A percentile compares a stretch with the other conserved stretches of the same genome.
Evolutionary conservation across 2,888 invertebrate species (phyloP).

Genomic region (Sminthurides aquaticus): DNA sequence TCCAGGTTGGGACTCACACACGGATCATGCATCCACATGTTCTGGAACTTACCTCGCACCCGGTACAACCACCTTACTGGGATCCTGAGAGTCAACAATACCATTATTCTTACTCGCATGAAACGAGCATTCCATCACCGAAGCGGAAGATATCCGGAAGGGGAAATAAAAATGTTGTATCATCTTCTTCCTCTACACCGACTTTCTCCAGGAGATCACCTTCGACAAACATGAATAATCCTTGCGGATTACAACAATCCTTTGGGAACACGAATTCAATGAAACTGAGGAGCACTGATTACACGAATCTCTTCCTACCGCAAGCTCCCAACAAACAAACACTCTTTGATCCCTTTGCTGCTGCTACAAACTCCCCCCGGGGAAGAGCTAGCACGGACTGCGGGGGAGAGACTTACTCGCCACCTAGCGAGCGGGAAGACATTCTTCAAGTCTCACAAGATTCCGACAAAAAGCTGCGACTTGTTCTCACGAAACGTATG

Average conservation of each 20-base stretch:
- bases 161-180: not conserved
- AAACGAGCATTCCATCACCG: slow-evolving; percentile 10
- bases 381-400: not conserved
- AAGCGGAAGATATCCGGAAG: not conserved
- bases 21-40: slow-evolving; percentile 15
- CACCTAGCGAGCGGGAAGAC: slow-evolving; percentile 11
- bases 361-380: not conserved
- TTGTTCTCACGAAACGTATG: slow-evolving; percentile 3
- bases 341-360: slow-evolving; percentile 9
- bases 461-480: slow-evolving; percentile 4
- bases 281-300: slow-evolving; percentile 14
- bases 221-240: not conserved
- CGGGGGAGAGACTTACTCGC: not conserved
- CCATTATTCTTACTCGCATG: slow-evolving; percentile 13
- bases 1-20: not conserved
- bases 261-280: not conserved
- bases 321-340: slow-evolving; percentile 18
- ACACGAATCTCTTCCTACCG: slow-evolving; percentile 20
- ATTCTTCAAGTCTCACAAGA: slow-evolving; percentile 12
- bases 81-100: slow-evolving; percentile 22
- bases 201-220: slow-evolving; percentile 1
- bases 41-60: slow-evolving; percentile 10
- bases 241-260: not conserved
- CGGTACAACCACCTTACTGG: slow-evolving; percentile 22
- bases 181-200: not conserved